These are phyloP conservation scores for Tylochromis polylepis DNA, from an alignment of 2,113 vertebrate genomes.

Conservation along the genomic window DNA sequence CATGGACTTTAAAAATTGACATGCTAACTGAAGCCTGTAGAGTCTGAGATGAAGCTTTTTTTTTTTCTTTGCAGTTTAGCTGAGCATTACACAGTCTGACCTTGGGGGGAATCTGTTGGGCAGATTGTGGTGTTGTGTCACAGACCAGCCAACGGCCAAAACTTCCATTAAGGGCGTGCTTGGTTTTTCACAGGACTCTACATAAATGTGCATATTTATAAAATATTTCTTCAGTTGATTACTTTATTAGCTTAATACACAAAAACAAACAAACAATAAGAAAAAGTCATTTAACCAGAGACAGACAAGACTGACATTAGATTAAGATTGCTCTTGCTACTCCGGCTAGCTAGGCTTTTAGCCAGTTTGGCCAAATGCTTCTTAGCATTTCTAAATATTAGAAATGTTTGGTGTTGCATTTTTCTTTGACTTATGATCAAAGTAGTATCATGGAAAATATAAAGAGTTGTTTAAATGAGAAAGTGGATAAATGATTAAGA, in stretches of 20 bases:
- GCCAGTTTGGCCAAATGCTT: neutral
- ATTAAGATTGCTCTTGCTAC: neutral
- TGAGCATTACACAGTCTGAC: neutral
- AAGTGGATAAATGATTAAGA: neutral
- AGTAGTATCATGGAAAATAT: neutral
- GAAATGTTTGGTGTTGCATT: neutral
- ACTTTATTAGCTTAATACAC: neutral
- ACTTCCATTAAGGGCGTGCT: neutral
- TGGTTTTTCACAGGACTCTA: neutral
- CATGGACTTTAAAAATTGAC: neutral
- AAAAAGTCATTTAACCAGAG: neutral
- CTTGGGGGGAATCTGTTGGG: neutral
- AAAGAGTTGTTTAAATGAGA: neutral
- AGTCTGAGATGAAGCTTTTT: neutral
- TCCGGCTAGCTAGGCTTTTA: neutral
- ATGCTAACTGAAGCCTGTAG: neutral
- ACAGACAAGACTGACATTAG: neutral
- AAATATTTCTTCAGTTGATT: neutral
- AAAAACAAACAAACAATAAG: neutral
- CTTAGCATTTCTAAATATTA: neutral
- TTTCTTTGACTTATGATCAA: neutral
- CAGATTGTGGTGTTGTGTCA: neutral
- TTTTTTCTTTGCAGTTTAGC: neutral
- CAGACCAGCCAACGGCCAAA: neutral
- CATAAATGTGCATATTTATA: neutral